Evolutionary conservation across 2,888 invertebrate species (phyloP).

Genomic region (Magallana nippona): DNA sequence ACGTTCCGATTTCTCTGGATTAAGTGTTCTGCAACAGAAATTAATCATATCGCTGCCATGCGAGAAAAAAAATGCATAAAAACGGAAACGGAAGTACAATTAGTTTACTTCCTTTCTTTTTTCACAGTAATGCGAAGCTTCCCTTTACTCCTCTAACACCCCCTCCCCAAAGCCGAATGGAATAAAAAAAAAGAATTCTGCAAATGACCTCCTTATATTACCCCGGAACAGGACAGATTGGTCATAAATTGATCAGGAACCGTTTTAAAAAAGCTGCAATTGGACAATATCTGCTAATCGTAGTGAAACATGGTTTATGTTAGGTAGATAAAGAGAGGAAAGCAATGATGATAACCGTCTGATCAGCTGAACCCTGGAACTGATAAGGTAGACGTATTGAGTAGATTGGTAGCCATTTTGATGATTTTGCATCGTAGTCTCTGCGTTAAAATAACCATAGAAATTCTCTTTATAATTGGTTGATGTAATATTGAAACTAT

Average conservation of each 20-base stretch:
- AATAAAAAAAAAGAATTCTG: no score
- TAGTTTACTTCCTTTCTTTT: no score
- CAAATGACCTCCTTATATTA: no score
- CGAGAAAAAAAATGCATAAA: no score
- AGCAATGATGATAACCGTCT: neutral
- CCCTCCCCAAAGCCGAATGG: neutral
- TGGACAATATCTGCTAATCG: conserved; percentile 25
- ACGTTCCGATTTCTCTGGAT: neutral
- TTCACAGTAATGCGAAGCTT: neutral
- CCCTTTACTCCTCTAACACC: neutral
- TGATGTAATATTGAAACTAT: no score
- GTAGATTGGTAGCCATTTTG: neutral
- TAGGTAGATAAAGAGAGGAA: conserved; percentile 14
- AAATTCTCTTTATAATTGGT: no score
- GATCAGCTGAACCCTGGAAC: neutral
- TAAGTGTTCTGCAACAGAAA: neutral
- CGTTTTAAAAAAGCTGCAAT: neutral
- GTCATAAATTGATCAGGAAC: neutral
- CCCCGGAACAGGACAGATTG: neutral
- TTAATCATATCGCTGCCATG: no score
- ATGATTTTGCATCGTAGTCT: neutral
- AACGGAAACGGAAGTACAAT: no score
- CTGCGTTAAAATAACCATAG: no score
- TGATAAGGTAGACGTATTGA: neutral
- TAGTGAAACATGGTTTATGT: conserved; percentile 27